Conservation (phyloP, 1,140 invertebrate species). For the Atta colombica region DNA sequence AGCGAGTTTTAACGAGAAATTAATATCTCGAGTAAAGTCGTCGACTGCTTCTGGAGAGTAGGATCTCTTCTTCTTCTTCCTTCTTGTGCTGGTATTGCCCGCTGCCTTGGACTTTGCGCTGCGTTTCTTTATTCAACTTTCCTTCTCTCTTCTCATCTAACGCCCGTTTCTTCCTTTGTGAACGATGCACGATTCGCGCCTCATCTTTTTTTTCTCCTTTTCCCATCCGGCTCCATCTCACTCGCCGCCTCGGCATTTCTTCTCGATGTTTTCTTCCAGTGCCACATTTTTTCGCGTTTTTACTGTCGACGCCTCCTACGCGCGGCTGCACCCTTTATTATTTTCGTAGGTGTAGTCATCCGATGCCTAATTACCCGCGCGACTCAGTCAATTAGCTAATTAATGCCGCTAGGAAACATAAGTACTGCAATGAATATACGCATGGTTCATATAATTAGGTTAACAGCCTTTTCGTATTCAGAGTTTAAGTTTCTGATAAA, state of each 20-base stretch:
- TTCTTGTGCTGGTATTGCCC: conserved; percentile 27
- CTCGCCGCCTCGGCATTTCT: neutral
- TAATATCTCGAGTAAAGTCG: conserved; percentile 73
- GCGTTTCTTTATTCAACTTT: conserved; percentile 31
- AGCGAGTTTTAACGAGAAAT: conserved; percentile 77
- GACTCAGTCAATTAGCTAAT: conserved; percentile 78
- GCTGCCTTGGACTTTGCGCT: conserved; percentile 39
- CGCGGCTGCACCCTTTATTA: conserved; percentile 63
- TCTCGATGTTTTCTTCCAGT: conserved; percentile 37
- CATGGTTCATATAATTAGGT: conserved; percentile 61
- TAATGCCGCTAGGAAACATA: conserved; percentile 70
- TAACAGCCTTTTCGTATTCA: conserved; percentile 44
- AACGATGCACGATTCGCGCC: conserved; percentile 40
- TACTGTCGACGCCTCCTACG: conserved; percentile 45
- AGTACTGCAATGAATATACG: conserved; percentile 50
- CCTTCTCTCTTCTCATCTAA: conserved; percentile 9
- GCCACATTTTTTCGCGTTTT: conserved; percentile 43
- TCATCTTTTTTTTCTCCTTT: conserved; percentile 20
- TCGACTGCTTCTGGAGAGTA: conserved; percentile 59
- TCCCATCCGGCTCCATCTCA: neutral
- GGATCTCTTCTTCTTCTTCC: conserved; percentile 24
- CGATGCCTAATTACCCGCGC: conserved; percentile 70
- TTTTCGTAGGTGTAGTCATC: conserved; percentile 58
- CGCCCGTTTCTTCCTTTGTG: conserved; percentile 26
- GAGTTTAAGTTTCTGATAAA: conserved; percentile 17